Base-by-base conservation (phyloP, 2,113 vertebrate genomes). In the Scomber japonicus region DNA sequence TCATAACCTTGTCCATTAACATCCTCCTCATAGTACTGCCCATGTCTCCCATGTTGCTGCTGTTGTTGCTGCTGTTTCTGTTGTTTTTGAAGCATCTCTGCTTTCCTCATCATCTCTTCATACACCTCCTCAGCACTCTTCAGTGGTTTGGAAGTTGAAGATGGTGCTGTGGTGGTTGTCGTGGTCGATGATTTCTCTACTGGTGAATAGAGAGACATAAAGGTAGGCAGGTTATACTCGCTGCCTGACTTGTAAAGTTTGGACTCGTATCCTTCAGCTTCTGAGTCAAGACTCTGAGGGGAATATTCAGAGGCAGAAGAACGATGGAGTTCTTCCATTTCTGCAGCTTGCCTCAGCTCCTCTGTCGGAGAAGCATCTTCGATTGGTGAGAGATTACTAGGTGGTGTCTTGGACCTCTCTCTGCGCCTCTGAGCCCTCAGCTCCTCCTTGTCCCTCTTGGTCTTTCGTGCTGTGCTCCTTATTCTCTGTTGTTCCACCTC, bases 321-420 rank as follows among this genome's bases (percentile, higher is more conserved):
- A 13, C 98, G 97, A 76, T 99, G 98, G 2, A 99, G 95, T 91
- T 99, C 98, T 81, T 99, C 98, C 98, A 99, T 99, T 93, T 99
- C 98, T 0, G 98, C 98, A 0, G 98, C 98, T 93, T 99, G 98
- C 80, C 98, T 95, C 77, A 99, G 93, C 63, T 99, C 98, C 88
- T 99, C 98, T 0, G 98, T 99, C 35, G 98, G 98, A 6, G 98
- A 99, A 46, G 98, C 98, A 0, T 99, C 98, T 89, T 99, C 98
- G 2, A 99, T 99, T 30, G 98, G 98, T 0, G 98, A 99, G 17
- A 99, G 95, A 87, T 99, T 99, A 83, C 98, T 99, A 1, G 98
- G 98, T 3, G 98, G 97, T 0, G 98, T 99, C 92, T 99, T 99
- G 78, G 98, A 99, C 75, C 98, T 95, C 77, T 99, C 97, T 10